These are phyloP conservation scores for Garra rufa DNA, from an alignment of 2,113 vertebrate species.

Conservation along the genomic window DNA sequence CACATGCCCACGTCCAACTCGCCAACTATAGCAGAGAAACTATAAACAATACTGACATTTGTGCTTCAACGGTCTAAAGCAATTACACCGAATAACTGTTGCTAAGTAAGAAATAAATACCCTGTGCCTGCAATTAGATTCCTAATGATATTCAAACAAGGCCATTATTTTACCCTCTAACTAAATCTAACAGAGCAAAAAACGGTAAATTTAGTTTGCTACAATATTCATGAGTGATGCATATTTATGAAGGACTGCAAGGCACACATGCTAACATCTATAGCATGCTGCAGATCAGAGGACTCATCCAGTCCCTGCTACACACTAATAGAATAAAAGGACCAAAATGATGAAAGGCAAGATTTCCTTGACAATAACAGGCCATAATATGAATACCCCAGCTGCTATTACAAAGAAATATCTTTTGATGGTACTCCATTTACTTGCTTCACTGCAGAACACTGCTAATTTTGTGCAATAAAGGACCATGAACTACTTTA, in stretches of 20 bases:
- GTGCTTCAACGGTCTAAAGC: constrained; percentile 32
- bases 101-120: neutral
- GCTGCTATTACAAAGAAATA: neutral
- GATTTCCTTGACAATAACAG: neutral
- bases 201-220: neutral
- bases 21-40: neutral
- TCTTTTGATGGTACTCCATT: constrained; percentile 8
- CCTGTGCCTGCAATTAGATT: constrained; percentile 7
- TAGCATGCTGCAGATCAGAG: constrained; percentile 40
- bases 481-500: neutral
- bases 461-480: constrained; percentile 10
- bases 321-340: constrained; percentile 21
- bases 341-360: constrained; percentile 31
- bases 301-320: constrained; percentile 4
- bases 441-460: neutral
- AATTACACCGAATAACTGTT: neutral
- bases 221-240: constrained; percentile 29
- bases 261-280: constrained; percentile 44
- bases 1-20: constrained; percentile 24
- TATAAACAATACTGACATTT: constrained; percentile 5
- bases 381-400: neutral
- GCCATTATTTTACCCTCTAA: constrained; percentile 5
- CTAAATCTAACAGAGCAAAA: constrained; percentile 1
- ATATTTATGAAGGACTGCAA: constrained; percentile 43
- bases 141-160: constrained; percentile 22